phyloP scores from a whole-genome alignment of 2,888 invertebrate genomes.

The Microchrysa polita region DNA sequence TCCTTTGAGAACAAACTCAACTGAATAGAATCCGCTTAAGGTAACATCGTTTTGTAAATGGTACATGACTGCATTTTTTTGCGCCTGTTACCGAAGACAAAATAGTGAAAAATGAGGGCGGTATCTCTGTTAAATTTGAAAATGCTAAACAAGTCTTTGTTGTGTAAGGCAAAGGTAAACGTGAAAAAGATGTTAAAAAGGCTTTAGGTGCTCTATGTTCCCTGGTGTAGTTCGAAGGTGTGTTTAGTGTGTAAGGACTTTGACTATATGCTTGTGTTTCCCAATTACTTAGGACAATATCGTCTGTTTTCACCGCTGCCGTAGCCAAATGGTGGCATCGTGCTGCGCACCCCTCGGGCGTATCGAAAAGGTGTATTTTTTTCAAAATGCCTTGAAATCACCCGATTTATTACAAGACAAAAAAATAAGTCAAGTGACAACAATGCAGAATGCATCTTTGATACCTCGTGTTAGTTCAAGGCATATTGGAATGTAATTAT shows the following conservation, averaged over 20 bases:
- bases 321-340: conserved; percentile 44
- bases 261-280: conserved; percentile 47
- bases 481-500: conserved; percentile 16
- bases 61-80: conserved; percentile 39
- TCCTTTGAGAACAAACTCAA: conserved; percentile 45
- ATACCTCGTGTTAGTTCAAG: background rate
- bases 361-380: conserved; percentile 27
- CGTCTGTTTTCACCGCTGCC: conserved; percentile 45
- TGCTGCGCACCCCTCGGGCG: conserved; percentile 42
- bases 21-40: conserved; percentile 8
- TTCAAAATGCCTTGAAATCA: conserved; percentile 9
- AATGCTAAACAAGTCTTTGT: conserved; percentile 45
- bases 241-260: conserved; percentile 14
- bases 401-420: background rate
- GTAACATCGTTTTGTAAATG: background rate
- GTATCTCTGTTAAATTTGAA: conserved; percentile 45
- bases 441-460: background rate
- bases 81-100: conserved; percentile 28
- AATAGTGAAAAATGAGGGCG: conserved; percentile 50
- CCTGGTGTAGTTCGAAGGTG: conserved; percentile 35
- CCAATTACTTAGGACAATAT: conserved; percentile 50
- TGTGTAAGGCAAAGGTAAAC: conserved; percentile 39
- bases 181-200: conserved; percentile 19
- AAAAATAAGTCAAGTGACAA: conserved; percentile 18
- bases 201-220: conserved; percentile 38